phyloP scores from a whole-genome alignment of 2,888 invertebrate species.

The Actias luna region DNA sequence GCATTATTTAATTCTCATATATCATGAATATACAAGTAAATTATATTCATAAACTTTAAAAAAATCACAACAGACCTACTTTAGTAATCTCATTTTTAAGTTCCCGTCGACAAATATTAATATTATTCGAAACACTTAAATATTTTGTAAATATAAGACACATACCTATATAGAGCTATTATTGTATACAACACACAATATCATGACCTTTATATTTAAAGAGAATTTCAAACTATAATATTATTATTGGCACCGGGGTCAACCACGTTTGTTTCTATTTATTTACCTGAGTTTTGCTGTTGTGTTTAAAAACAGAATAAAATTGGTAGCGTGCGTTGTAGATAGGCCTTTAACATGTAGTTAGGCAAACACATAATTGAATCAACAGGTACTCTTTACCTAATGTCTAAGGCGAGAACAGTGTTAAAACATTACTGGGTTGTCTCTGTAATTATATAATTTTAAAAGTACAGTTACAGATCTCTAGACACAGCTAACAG shows the following conservation, averaged over 20 bases:
- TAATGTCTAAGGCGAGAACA: not conserved
- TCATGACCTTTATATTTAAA: not conserved
- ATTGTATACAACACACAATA: not conserved
- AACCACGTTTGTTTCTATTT: not conserved
- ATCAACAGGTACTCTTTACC: not conserved
- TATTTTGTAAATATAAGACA: not conserved
- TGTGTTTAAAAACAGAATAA: not conserved
- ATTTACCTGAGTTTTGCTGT: not conserved
- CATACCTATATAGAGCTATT: no score
- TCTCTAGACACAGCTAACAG: not conserved
- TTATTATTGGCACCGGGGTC: not conserved
- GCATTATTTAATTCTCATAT: not conserved
- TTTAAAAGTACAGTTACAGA: not conserved
- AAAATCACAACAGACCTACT: no score
- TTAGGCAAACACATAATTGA: not conserved
- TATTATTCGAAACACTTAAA: not conserved
- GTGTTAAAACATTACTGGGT: not conserved
- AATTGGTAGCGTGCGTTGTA: not conserved
- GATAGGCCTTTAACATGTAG: not conserved
- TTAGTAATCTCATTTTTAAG: not conserved
- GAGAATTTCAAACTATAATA: not conserved
- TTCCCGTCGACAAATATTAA: not conserved
- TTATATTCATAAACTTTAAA: no score
- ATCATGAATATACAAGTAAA: not conserved
- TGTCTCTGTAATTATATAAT: not conserved